Evolutionary conservation across 2,888 invertebrate species (phyloP), one percentile per base, ranked within the genome.

Genomic region (Hydroisotoma schaefferi): DNA sequence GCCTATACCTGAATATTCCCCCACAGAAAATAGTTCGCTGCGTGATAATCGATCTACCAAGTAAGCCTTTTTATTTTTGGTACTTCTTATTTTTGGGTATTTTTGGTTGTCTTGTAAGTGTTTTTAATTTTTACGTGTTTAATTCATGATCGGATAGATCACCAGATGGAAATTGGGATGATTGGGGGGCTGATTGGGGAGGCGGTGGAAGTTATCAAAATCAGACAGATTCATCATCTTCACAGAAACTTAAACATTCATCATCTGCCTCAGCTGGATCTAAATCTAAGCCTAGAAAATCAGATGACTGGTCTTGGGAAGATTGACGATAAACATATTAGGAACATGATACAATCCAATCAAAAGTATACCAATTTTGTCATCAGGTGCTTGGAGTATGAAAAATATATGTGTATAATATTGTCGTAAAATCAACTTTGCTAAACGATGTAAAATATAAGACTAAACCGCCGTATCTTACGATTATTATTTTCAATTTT

Each of bases 281-380:
- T 44, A 65, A 63, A 57, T 46, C 52, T 12, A 44, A 61, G 8
- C 47, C 57, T 22, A 47, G 66, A 29, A 68, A 68, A 56, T 69
- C 69, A 15, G 71, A 71, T 53, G 71, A 71, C 40, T 71, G 71
- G 71, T 68, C 71, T 8, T 71, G 71, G 71, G 71, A 64, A 28
- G 64, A 66, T 40, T 62, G 57, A 40, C 63, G 64, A 56, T 64
- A 20, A 40, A 5, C 40, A 4, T 33, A 33, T n/a, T 61, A 29
- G 51, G 54, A 44, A 67, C 62, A 65, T 44, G 51, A 61, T 60
- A 64, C 37, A 55, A 52, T 53, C 43, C 27, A 55, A n/a, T 47
- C 18, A 27, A 54, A 28, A 26, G n/a, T 22, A 12, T n/a, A 8
- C 18, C 18, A 23, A 25, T 46, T n/a, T n/a, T n/a, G n/a, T n/a